phyloP scores from a whole-genome alignment of 2,888 invertebrate genomes.

The Lasioglossum lativentre region DNA sequence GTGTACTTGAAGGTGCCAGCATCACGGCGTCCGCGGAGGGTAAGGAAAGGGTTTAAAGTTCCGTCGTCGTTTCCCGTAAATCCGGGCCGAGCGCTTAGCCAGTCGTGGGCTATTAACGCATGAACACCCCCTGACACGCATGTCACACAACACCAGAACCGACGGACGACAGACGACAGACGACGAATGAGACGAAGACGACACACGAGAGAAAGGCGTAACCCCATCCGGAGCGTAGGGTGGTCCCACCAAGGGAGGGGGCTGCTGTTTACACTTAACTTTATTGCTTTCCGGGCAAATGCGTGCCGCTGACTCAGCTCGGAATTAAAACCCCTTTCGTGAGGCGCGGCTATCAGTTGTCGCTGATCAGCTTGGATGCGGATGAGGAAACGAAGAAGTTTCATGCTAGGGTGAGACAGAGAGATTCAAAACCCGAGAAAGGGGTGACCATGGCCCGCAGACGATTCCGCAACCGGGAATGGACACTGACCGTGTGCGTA shows the following conservation, averaged over 20 bases:
- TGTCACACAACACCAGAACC: conserved; percentile 51
- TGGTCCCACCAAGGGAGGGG: conserved; percentile 34
- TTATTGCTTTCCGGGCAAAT: conserved; percentile 80
- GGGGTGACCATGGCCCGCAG: conserved; percentile 17
- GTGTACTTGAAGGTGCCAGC: background rate
- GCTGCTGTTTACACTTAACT: conserved; percentile 79
- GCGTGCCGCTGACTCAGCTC: conserved; percentile 77
- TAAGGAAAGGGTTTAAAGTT: conserved; percentile 28
- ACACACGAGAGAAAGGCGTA: conserved; percentile 58
- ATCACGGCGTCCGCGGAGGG: background rate
- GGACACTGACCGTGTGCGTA: conserved; percentile 9
- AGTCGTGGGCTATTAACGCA: conserved; percentile 52
- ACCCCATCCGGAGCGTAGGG: conserved; percentile 62
- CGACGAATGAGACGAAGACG: conserved; percentile 46
- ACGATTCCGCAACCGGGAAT: conserved; percentile 32
- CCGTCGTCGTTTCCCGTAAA: conserved; percentile 27
- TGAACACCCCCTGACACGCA: conserved; percentile 49
- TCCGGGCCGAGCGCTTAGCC: conserved; percentile 34
- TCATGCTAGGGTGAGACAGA: background rate
- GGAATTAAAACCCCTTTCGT: conserved; percentile 77
- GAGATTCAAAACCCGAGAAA: background rate
- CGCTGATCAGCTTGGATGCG: conserved; percentile 73
- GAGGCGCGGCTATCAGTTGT: conserved; percentile 78
- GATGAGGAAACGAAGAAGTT: conserved; percentile 58
- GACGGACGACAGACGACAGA: conserved; percentile 31